phyloP scores from a whole-genome alignment of 1,140 invertebrate genomes.

The Cydia splendana region DNA sequence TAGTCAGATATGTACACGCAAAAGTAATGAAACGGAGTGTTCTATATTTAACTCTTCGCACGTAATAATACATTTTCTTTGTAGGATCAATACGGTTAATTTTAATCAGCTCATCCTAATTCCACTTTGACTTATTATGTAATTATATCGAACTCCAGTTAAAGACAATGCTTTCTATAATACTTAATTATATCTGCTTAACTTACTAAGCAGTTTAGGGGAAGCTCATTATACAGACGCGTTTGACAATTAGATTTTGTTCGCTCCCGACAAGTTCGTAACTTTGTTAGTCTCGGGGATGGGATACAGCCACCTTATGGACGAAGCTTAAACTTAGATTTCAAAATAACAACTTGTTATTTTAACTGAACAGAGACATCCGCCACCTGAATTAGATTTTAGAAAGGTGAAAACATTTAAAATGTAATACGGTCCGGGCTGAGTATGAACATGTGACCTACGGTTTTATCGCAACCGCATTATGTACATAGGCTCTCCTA shows the following conservation, averaged over 20 bases:
- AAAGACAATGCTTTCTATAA: conserved; percentile 12
- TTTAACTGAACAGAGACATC: not conserved
- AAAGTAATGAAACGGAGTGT: too few relatives aligned
- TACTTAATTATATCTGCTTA: conserved; percentile 26
- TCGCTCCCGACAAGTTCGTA: conserved; percentile 14
- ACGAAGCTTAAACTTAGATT: not conserved
- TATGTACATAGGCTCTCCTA: too few relatives aligned
- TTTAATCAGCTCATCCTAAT: not conserved
- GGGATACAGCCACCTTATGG: not conserved
- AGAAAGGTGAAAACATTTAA: too few relatives aligned
- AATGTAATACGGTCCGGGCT: too few relatives aligned
- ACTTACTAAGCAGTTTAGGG: conserved; percentile 24
- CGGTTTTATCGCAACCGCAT: too few relatives aligned
- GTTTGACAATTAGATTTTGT: conserved; percentile 30
- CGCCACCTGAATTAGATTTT: too few relatives aligned
- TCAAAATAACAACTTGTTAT: not conserved
- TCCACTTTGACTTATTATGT: not conserved
- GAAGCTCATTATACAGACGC: conserved; percentile 22
- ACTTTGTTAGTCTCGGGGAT: not conserved
- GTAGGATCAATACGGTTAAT: not conserved
- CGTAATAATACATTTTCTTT: too few relatives aligned
- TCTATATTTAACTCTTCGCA: too few relatives aligned
- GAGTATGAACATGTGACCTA: too few relatives aligned
- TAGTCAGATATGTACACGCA: too few relatives aligned
- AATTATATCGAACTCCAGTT: not conserved